Evolutionary conservation across 2,113 vertebrate species (phyloP), one percentile per base, ranked within the genome.

Genomic region (Cephalopterus ornatus): DNA sequence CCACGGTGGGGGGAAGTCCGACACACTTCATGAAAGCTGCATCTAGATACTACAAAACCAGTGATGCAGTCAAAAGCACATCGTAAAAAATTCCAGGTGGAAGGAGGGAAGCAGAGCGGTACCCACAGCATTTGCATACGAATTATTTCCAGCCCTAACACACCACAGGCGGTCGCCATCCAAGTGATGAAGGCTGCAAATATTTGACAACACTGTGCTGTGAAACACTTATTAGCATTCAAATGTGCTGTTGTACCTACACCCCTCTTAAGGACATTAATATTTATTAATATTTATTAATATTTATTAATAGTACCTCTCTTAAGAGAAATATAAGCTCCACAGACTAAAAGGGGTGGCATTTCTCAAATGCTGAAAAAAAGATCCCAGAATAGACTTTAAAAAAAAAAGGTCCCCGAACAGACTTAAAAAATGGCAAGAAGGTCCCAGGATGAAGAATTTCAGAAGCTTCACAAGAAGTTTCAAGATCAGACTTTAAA

Each of bases 401-500:
- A 28, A 28, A 52, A 28, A 49, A 28, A 9, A 52, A 27, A 42
- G 42, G 14, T 28, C 50, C 50, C 26, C 16, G 8, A 52, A 49
- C 26, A 50, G 26, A 27, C 17, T 17, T 27, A 6, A 42, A 76
- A 89, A 92, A 88, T 18, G 6, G 19, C n/a, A 71, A 92, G 67
- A 33, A 33, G 47, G 22, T 76, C 42, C 47, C 6, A 2, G 33
- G 52, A 62, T 68, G 33, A 79, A 89, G 52, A 80, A 63, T 76
- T 95, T 55, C 58, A 82, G 71, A 55, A 93, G 44, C 79, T 87
- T 93, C 70, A 89, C 14, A 26, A 68, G 46, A 89, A 77, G 26
- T 72, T 83, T 78, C 46, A 82, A 55, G 58, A 89, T 41, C 30
- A n/a, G 53, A 82, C 13, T 21, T 68, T 5, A 1, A 47, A 17